A percentile compares a stretch with the other conserved stretches of the same genome.
These are phyloP conservation scores for Galeopsomyia nigrocyanea DNA, from an alignment of 2,888 invertebrate genomes.

Conservation along the genomic window DNA sequence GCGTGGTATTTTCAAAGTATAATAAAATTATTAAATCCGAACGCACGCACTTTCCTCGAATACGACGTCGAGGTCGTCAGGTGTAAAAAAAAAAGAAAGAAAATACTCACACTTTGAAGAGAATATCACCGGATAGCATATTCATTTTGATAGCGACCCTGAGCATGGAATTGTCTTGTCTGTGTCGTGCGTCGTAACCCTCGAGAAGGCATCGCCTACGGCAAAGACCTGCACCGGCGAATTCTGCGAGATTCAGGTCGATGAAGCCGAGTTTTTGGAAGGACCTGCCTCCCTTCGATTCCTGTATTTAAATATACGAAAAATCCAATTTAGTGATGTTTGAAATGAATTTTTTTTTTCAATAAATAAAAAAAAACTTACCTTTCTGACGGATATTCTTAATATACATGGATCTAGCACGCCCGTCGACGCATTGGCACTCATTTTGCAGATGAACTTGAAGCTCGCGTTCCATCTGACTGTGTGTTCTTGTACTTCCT, in stretches of 20 bases:
- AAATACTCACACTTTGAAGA: slow-evolving; percentile 94
- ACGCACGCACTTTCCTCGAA: too few relatives aligned
- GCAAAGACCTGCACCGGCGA: slow-evolving; percentile 92
- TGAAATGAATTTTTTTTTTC: slow-evolving; percentile 15
- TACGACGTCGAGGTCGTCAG: too few relatives aligned
- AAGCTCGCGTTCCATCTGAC: slow-evolving; percentile 94
- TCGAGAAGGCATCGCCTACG: slow-evolving; percentile 91
- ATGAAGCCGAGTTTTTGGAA: slow-evolving; percentile 98
- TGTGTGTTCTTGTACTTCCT: slow-evolving; percentile 93
- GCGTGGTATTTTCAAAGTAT: too few relatives aligned
- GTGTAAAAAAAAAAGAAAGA: neutral
- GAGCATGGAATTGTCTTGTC: slow-evolving; percentile 97
- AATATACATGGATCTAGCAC: slow-evolving; percentile 94
- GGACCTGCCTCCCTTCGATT: slow-evolving; percentile 83
- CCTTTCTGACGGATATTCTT: slow-evolving; percentile 95
- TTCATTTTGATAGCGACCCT: slow-evolving; percentile 92
- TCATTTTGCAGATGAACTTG: slow-evolving; percentile 96
- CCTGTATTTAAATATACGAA: slow-evolving; percentile 67
- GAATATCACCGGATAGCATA: slow-evolving; percentile 95
- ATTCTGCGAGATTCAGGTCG: slow-evolving; percentile 96
- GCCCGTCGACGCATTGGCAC: slow-evolving; percentile 94
- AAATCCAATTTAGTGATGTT: slow-evolving; percentile 4
- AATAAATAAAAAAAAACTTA: slow-evolving; percentile 58
- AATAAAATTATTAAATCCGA: too few relatives aligned
- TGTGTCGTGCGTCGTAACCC: slow-evolving; percentile 92